Evolutionary conservation across 2,888 invertebrate genomes (phyloP).

Genomic region (Coecobrya sp.): DNA sequence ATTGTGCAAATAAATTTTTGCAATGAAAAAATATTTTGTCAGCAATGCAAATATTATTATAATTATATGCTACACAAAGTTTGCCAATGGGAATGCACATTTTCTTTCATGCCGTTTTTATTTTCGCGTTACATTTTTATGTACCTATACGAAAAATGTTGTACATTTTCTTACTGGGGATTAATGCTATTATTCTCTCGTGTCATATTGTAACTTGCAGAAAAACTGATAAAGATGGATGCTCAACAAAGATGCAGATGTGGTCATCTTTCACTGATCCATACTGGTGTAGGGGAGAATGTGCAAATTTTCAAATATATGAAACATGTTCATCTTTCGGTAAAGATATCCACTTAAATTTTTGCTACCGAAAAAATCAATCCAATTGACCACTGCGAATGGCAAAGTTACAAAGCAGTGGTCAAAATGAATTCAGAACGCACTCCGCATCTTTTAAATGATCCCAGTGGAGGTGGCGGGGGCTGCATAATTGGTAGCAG

Average conservation of each 20-base stretch:
- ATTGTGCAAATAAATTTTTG: not conserved
- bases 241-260: not conserved
- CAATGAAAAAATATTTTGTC: not conserved
- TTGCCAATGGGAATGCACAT: not conserved
- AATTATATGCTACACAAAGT: not conserved
- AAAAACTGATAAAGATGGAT: not conserved
- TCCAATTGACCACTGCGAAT: constrained; percentile 56
- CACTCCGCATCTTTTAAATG: constrained; percentile 69
- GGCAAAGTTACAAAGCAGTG: constrained; percentile 65
- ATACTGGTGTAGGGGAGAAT: constrained; percentile 13
- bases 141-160: too few relatives aligned
- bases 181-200: too few relatives aligned
- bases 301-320: constrained; percentile 15
- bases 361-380: not conserved
- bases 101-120: too few relatives aligned
- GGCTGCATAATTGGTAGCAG: constrained; percentile 73
- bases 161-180: too few relatives aligned
- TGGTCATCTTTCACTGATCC: not conserved
- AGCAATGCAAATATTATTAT: not conserved
- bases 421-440: constrained; percentile 75
- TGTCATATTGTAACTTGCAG: not conserved
- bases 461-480: constrained; percentile 66
- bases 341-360: not conserved
- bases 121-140: too few relatives aligned
- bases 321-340: not conserved